phyloP scores from a whole-genome alignment of 2,113 vertebrate genomes.

The Brachypteracias leptosomus region DNA sequence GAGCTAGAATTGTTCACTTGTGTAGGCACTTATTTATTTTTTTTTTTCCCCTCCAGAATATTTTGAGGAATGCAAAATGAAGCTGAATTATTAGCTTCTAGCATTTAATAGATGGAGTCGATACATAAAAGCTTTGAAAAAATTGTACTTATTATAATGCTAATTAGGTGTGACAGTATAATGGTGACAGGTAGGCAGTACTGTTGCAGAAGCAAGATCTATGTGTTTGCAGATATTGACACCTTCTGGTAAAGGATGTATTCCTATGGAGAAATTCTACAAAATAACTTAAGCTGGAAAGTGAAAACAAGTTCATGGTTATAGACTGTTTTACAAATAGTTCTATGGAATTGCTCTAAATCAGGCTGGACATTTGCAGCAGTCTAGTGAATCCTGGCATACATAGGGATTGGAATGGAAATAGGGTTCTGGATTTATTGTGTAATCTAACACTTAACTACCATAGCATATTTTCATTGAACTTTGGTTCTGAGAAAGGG shows the following conservation, averaged over 20 bases:
- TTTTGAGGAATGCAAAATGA: not conserved
- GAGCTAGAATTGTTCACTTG: not conserved
- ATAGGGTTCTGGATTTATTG: not conserved
- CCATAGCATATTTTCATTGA: not conserved
- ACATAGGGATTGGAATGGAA: not conserved
- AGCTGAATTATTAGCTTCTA: not conserved
- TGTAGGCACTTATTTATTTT: not conserved
- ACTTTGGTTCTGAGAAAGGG: not conserved
- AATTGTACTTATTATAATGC: not conserved
- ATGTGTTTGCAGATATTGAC: constrained; percentile 34
- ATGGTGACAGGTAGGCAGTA: constrained; percentile 28
- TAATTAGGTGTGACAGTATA: constrained; percentile 18
- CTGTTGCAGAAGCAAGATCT: not conserved
- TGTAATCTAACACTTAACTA: not conserved
- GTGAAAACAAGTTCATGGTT: not conserved
- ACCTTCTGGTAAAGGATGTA: not conserved
- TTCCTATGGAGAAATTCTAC: not conserved
- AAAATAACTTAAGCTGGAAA: not conserved
- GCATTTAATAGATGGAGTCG: constrained; percentile 6
- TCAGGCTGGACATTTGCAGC: not conserved
- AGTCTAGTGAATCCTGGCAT: not conserved
- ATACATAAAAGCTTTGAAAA: not conserved
- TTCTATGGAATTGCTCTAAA: not conserved
- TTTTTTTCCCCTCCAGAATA: not conserved
- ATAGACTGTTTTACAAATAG: not conserved